These are phyloP conservation scores for Lepeophtheirus nordmannii DNA, from an alignment of 2,888 invertebrate genomes.

Conservation along the genomic window DNA sequence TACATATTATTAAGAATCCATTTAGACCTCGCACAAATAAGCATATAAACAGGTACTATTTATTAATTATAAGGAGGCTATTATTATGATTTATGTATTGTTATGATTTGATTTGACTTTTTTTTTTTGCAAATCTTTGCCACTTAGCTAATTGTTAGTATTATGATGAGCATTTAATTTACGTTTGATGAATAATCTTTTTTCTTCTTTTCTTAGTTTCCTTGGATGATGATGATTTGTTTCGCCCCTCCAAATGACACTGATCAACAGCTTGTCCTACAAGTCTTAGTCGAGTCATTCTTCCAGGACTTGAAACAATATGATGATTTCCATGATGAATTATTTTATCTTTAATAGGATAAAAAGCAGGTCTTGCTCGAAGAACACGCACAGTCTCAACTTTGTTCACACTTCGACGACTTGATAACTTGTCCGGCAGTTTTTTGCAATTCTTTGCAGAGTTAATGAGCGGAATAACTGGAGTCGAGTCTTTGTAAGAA, in stretches of 20 bases:
- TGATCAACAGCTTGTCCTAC: neutral
- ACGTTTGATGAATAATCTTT: neutral
- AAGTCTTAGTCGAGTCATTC: neutral
- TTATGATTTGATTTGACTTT: too few species aligned
- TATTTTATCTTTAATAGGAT: conserved; percentile 18
- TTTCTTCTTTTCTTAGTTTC: neutral
- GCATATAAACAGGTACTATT: too few species aligned
- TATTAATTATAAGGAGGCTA: too few species aligned
- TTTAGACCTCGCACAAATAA: too few species aligned
- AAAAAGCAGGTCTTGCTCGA: conserved; percentile 18
- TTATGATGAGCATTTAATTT: too few species aligned
- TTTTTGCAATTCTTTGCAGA: too few species aligned
- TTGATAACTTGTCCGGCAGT: neutral
- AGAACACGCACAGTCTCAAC: conserved; percentile 19
- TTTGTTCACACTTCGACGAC: conserved; percentile 17
- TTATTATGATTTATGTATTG: too few species aligned
- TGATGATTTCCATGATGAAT: conserved; percentile 5
- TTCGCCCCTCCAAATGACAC: neutral
- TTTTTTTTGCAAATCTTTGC: too few species aligned
- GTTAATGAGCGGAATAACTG: too few species aligned
- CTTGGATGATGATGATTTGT: neutral
- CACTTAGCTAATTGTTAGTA: too few species aligned
- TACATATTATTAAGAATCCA: too few species aligned
- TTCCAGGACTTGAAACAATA: neutral
- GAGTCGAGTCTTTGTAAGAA: neutral